Percentiles rank a stretch among this genome's conserved stretches.
phyloP scores from a whole-genome alignment of 2,797 vertebrate genomes.

The Vireo griseus region DNA sequence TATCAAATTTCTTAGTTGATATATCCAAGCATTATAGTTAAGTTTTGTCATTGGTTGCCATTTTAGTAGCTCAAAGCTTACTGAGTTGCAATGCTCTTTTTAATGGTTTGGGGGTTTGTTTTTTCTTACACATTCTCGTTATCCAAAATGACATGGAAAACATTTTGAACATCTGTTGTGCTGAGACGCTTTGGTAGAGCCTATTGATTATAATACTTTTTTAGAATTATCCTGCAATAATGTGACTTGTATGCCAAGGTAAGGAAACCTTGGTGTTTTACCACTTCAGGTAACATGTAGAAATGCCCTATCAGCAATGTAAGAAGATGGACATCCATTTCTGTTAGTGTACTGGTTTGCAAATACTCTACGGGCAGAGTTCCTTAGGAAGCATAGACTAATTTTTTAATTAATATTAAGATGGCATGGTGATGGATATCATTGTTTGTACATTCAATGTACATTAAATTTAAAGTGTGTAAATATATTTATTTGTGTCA shows the following conservation, averaged over 20 bases:
- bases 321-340: background rate
- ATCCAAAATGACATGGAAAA: background rate
- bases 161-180: background rate
- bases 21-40: background rate
- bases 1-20: background rate
- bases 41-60: background rate
- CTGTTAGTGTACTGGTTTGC: background rate
- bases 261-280: background rate
- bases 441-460: background rate
- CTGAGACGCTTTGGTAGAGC: background rate
- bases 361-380: background rate
- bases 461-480: background rate
- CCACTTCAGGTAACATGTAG: background rate
- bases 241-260: accelerated
- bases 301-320: background rate
- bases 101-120: background rate
- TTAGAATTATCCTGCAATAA: background rate
- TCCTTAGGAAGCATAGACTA: background rate
- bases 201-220: background rate
- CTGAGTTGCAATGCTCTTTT: background rate
- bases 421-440: background rate
- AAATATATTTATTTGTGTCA: background rate
- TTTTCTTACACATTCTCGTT: background rate
- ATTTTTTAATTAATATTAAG: background rate
- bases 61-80: background rate